Conservation (phyloP, 2,888 invertebrate species). For the Rotaria socialis region DNA sequence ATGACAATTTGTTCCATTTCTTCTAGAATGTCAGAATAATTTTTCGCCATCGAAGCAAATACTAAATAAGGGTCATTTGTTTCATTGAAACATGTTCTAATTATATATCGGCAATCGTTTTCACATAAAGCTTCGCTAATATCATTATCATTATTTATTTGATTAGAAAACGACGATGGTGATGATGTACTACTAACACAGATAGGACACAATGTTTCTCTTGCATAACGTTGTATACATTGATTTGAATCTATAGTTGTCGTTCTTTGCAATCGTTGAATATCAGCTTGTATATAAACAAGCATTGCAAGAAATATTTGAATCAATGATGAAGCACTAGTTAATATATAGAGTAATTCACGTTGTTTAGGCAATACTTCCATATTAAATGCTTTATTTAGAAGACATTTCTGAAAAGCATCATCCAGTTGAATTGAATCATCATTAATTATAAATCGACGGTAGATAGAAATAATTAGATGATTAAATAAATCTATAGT, state of each 20-base stretch:
- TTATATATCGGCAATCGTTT: not conserved
- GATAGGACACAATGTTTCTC: not conserved
- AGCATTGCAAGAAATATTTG: not conserved
- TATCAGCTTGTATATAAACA: not conserved
- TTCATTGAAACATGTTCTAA: not conserved
- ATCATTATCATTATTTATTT: not conserved
- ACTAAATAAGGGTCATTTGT: not conserved
- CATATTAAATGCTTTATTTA: not conserved
- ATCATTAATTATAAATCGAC: not conserved
- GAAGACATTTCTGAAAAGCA: not conserved
- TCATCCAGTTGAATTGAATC: not conserved
- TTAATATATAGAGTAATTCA: slow-evolving; percentile 24
- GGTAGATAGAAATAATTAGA: not conserved
- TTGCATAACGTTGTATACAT: slow-evolving; percentile 1
- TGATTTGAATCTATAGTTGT: not conserved
- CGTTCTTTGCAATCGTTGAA: slow-evolving; percentile 11
- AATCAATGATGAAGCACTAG: not conserved
- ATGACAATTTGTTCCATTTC: not conserved
- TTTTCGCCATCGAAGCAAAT: not conserved
- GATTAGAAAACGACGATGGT: no score
- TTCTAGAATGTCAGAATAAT: not conserved
- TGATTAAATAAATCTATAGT: slow-evolving; percentile 9
- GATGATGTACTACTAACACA: not conserved
- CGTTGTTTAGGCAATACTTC: not conserved
- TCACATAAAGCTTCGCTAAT: not conserved